Base-by-base conservation (phyloP, 2,888 invertebrate species). In the Allolobophora icterica region DNA sequence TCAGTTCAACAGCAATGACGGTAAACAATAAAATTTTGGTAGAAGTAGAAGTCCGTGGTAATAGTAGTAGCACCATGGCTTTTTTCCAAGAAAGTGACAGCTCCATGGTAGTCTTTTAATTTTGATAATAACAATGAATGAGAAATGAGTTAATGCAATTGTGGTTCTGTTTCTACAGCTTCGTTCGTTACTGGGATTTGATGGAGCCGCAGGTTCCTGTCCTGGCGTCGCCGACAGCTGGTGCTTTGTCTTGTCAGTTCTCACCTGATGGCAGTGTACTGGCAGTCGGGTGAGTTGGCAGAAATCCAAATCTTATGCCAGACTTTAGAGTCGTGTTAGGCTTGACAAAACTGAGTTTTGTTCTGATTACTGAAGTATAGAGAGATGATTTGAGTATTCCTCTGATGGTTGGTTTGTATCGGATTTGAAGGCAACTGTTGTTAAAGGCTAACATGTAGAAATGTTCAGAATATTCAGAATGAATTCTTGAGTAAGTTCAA, bases 121-220 rank as follows among this genome's bases (percentile, higher is more conserved):
- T 89, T 30, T 24, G 1, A 6, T n/a, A 24, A 33, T 42, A 17
- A 24, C 40, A 38, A 38, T 40, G 84, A 83, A 33, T 19, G 24
- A 38, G 15, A 34, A 35, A 33, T 34, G 34, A 33, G 35, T 40
- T 40, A 19, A 42, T 89, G 33, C 1, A 1, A 33, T 89, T 40
- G 33, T 35, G 35, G 6, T 40, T 38, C 17, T 38, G 19, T 42
- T 40, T 35, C 17, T 89, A 19, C 58, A 90, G 90, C 30, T 90
- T 90, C 30, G 35, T 90, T 35, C 90, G 90, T 90, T 33, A 58
- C 4, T 90, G 90, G 90, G 71, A 90, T 24, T 17, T 90, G 33
- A 34, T n/a, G 30, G 35, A 40, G 35, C 58, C 90, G 33, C 42
- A 58, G 34, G 19, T 52, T 52, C 90, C 90, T 5, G 24, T 90